Percentiles rank a stretch among this genome's conserved stretches.
Conservation (phyloP, 2,888 invertebrate species). For the Brachynemurus nebulosus region DNA sequence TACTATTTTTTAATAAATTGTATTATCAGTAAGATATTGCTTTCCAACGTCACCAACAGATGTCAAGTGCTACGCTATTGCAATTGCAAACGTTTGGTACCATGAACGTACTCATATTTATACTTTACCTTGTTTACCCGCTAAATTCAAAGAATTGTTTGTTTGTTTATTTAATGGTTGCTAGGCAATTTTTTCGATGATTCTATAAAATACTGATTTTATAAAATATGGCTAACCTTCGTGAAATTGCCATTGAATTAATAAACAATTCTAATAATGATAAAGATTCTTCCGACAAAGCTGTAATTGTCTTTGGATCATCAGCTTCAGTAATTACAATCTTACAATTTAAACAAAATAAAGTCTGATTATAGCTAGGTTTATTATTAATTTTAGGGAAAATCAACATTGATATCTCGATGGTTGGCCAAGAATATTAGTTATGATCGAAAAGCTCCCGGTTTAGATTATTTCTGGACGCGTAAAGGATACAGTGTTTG, state of each 20-base stretch:
- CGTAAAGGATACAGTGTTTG: conserved; percentile 6
- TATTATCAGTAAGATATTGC: too few relatives aligned
- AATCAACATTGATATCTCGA: conserved; percentile 5
- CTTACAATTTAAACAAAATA: neutral
- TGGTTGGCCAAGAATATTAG: conserved; percentile 1
- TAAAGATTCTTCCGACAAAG: neutral
- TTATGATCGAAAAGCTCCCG: neutral
- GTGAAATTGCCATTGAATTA: neutral
- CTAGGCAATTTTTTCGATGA: too few relatives aligned
- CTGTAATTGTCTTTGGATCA: conserved; percentile 4
- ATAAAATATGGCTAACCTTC: neutral
- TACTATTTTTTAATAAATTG: too few relatives aligned
- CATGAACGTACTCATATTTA: too few relatives aligned
- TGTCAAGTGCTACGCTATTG: too few relatives aligned
- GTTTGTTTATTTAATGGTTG: too few relatives aligned
- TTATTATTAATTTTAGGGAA: conserved; percentile 2
- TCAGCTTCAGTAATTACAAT: conserved; percentile 1
- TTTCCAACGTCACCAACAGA: too few relatives aligned
- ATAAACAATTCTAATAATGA: neutral
- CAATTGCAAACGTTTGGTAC: too few relatives aligned
- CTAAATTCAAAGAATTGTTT: too few relatives aligned
- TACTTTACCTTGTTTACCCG: too few relatives aligned
- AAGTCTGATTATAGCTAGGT: neutral
- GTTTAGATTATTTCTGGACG: conserved; percentile 7
- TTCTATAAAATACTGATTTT: too few relatives aligned